These are phyloP conservation scores for Cheilosia urbana DNA, from an alignment of 2,888 invertebrate species.

Conservation along the genomic window DNA sequence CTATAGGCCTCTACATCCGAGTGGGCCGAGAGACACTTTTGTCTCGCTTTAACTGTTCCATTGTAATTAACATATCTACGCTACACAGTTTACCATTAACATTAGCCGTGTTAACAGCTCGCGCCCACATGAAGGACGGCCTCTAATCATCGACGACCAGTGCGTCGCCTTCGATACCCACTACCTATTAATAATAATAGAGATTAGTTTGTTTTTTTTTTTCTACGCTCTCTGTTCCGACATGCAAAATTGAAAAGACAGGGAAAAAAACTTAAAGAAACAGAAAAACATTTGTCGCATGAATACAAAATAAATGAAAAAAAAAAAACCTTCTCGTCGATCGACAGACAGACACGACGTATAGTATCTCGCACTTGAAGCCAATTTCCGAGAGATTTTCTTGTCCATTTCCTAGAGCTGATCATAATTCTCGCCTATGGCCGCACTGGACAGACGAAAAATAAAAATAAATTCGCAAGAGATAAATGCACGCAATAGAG, in stretches of 20 bases:
- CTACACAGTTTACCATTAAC: constrained; percentile 28
- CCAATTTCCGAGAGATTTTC: constrained; percentile 47
- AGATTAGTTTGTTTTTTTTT: constrained; percentile 35
- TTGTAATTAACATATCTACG: constrained; percentile 68
- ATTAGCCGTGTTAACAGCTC: constrained; percentile 37
- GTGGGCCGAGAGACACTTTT: constrained; percentile 41
- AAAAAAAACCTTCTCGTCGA: constrained; percentile 36
- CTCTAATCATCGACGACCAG: constrained; percentile 52
- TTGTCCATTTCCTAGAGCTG: constrained; percentile 76
- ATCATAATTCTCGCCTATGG: constrained; percentile 55
- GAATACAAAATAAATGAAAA: not conserved
- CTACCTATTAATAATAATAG: constrained; percentile 52
- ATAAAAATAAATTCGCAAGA: constrained; percentile 43
- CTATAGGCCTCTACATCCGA: not conserved
- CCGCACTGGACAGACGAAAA: constrained; percentile 31
- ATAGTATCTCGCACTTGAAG: constrained; percentile 22
- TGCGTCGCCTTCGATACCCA: constrained; percentile 56
- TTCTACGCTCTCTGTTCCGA: constrained; percentile 63
- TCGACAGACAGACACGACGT: constrained; percentile 18
- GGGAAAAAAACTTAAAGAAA: constrained; percentile 44
- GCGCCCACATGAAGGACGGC: constrained; percentile 64
- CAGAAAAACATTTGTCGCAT: constrained; percentile 25
- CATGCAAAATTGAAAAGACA: constrained; percentile 74
- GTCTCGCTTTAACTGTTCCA: constrained; percentile 45
- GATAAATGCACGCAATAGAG: constrained; percentile 75